Conservation (phyloP, 2,888 invertebrate species). For the Eupithecia subfuscata region DNA sequence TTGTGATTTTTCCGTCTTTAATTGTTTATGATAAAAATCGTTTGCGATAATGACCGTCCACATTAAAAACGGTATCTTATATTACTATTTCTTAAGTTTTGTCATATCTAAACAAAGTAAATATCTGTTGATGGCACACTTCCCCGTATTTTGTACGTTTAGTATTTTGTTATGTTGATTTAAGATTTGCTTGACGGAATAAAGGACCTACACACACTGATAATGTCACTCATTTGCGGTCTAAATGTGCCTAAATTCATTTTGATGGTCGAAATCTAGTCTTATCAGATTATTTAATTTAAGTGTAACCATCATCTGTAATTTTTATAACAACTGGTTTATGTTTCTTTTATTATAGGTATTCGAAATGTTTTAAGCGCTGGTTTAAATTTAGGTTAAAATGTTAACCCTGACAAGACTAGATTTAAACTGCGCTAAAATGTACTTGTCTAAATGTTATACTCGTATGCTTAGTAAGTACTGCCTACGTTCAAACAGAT, state of each 20-base stretch:
- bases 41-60: conserved; percentile 4
- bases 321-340: background rate
- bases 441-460: conserved; percentile 14
- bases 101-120: conserved; percentile 3
- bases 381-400: background rate
- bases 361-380: background rate
- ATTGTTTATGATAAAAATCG: background rate
- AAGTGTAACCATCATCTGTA: background rate
- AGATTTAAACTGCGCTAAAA: conserved; percentile 15
- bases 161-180: background rate
- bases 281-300: conserved; percentile 12
- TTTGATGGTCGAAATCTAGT: conserved; percentile 29
- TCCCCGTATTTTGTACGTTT: background rate
- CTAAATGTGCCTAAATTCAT: conserved; percentile 55
- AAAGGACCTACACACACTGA: conserved; percentile 9
- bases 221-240: conserved; percentile 42
- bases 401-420: conserved; percentile 22
- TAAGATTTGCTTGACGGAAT: conserved; percentile 12
- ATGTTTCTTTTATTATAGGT: background rate
- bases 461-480: conserved; percentile 16
- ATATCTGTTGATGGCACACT: background rate
- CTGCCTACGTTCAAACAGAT: conserved; percentile 8
- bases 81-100: background rate
- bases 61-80: background rate
- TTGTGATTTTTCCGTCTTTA: background rate